phyloP scores from a whole-genome alignment of 2,888 invertebrate genomes.

The Rosalia funebris region DNA sequence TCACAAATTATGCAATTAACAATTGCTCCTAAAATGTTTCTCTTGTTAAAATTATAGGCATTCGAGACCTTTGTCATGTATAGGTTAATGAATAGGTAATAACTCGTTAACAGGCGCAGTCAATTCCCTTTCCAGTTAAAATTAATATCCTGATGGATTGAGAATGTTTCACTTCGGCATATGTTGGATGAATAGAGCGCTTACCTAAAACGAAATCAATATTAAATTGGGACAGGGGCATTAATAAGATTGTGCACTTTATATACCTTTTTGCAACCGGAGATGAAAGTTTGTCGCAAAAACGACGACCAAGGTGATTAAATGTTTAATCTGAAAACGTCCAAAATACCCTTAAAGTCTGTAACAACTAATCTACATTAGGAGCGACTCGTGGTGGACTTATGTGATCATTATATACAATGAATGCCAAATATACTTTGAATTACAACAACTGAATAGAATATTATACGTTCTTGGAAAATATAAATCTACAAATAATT shows the following conservation, averaged over 20 bases:
- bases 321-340: not conserved
- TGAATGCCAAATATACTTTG: too few relatives aligned
- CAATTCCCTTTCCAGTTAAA: not conserved
- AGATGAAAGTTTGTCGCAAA: conserved; percentile 7
- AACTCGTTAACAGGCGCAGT: not conserved
- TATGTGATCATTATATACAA: too few relatives aligned
- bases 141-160: conserved; percentile 8
- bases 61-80: too few relatives aligned
- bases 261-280: conserved; percentile 10
- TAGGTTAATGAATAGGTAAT: not conserved
- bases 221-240: conserved; percentile 9
- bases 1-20: too few relatives aligned
- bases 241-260: conserved; percentile 12
- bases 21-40: too few relatives aligned
- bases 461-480: too few relatives aligned
- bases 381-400: too few relatives aligned
- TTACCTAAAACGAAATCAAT: conserved; percentile 9
- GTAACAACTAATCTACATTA: too few relatives aligned
- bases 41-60: too few relatives aligned
- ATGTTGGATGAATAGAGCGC: not conserved
- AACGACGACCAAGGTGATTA: not conserved
- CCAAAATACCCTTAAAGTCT: conserved; percentile 6
- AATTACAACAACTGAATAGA: too few relatives aligned
- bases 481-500: too few relatives aligned
- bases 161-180: conserved; percentile 4